Base-by-base conservation (phyloP, 2,113 vertebrate species). In the Chlorocebus sabaeus region DNA sequence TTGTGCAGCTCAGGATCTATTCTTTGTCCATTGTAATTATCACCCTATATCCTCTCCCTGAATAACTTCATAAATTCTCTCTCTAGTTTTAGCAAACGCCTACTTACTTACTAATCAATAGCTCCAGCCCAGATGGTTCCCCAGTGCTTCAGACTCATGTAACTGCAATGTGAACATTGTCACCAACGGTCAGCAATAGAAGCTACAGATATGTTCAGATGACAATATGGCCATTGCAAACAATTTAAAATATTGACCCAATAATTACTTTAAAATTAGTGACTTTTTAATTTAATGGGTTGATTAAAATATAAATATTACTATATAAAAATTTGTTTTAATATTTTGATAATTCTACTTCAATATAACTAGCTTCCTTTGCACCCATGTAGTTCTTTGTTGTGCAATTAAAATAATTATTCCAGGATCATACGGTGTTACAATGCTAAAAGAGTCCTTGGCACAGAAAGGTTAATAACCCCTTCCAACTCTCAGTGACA, bases 311-410 rank as follows among this genome's bases (percentile, higher is more conserved):
- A 61, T 30, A 93, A 59, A 32, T 93, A 57, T n/a, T 75, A 57
- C 38, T 75, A 25, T n/a, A 22, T 86, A 17, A 52, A 3, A 80
- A 55, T 16, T 64, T 79, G 17, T 61, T 78, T 90, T 45, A 61
- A 67, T 93, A 90, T 78, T 93, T 79, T 91, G 22, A 70, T 78
- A 38, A 83, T 59, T 87, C 18, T 87, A 82, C 57, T 90, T 67
- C 45, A 57, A 38, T 76, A 79, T 59, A 78, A 87, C 32, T 86
- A 16, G 8, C 27, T 97, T 72, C 43, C 50, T 40, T 89, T 93
- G 35, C 73, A 81, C 2, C 8, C 35, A 57, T 35, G 57, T 61
- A 23, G 14, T 73, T 86, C 76, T 94, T 32, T 68, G 38, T 92
- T 75, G 57, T 50, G 8, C 20, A 75, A 59, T 85, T 73, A 50